phyloP scores from a whole-genome alignment of 2,797 vertebrate genomes.

The Pygocentrus nattereri region DNA sequence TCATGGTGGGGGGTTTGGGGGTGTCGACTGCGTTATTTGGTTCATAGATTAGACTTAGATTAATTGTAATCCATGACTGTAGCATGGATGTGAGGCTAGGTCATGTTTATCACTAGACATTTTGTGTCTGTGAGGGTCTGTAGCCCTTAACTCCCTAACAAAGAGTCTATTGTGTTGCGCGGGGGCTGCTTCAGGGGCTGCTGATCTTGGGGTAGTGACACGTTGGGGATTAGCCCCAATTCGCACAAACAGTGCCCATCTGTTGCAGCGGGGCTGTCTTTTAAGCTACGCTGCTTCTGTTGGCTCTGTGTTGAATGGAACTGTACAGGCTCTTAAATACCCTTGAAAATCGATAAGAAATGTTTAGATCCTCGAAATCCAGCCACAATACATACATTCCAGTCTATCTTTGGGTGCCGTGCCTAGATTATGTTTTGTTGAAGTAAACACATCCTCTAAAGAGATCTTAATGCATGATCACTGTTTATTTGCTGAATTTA shows the following conservation, averaged over 20 bases:
- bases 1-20: background rate
- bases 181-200: slow-evolving; percentile 38
- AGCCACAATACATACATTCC: background rate
- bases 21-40: slow-evolving; percentile 25
- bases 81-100: background rate
- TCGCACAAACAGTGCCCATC: slow-evolving; percentile 42
- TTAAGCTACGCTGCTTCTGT: slow-evolving; percentile 38
- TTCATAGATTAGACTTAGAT: slow-evolving; percentile 29
- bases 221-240: slow-evolving; percentile 57
- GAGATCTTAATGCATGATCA: too few relatives aligned
- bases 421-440: too few relatives aligned
- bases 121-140: background rate
- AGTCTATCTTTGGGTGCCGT: too few relatives aligned
- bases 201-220: slow-evolving; percentile 37
- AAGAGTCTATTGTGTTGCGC: slow-evolving; percentile 64
- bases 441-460: too few relatives aligned
- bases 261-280: slow-evolving; percentile 27
- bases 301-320: background rate
- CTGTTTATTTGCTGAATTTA: too few relatives aligned
- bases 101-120: background rate
- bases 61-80: slow-evolving; percentile 12
- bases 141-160: slow-evolving; percentile 46
- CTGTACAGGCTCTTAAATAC: background rate
- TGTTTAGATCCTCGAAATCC: background rate
- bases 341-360: too few relatives aligned